These are phyloP conservation scores for Molossus alvarezi DNA, from an alignment of 2,797 vertebrate species.

Conservation along the genomic window DNA sequence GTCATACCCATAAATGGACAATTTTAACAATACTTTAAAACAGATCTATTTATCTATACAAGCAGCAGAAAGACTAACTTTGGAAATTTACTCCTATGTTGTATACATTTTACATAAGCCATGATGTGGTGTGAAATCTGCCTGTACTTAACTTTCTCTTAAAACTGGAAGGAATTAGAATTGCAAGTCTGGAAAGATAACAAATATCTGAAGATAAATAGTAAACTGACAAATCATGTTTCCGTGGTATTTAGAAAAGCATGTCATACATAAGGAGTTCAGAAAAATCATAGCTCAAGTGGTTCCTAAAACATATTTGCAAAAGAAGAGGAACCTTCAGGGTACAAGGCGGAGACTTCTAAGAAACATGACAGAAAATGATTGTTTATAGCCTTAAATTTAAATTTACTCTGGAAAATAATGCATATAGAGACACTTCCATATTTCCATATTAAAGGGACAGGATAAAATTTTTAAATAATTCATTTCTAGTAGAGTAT, in stretches of 20 bases:
- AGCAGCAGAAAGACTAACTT: neutral
- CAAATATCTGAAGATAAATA: neutral
- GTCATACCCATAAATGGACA: constrained; percentile 7
- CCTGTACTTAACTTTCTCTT: neutral
- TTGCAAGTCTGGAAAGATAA: neutral
- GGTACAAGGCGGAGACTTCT: constrained; percentile 41
- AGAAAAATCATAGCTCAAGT: neutral
- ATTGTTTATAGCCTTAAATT: constrained; percentile 34
- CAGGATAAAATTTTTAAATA: neutral
- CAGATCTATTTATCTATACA: neutral
- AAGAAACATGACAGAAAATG: neutral
- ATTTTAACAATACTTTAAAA: neutral
- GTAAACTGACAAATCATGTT: neutral
- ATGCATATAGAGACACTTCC: neutral
- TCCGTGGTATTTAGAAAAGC: constrained; percentile 32
- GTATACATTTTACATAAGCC: neutral
- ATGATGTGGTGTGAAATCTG: neutral
- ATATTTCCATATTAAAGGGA: constrained; percentile 50
- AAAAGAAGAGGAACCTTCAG: neutral
- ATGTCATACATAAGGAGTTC: neutral
- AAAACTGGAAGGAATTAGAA: constrained; percentile 16
- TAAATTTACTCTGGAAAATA: constrained; percentile 61
- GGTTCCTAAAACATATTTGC: neutral
- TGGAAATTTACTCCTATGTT: neutral
- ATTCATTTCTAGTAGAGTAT: neutral